Evolutionary conservation across 2,113 vertebrate genomes (phyloP).

Genomic region (Gasterosteus nipponicus): DNA sequence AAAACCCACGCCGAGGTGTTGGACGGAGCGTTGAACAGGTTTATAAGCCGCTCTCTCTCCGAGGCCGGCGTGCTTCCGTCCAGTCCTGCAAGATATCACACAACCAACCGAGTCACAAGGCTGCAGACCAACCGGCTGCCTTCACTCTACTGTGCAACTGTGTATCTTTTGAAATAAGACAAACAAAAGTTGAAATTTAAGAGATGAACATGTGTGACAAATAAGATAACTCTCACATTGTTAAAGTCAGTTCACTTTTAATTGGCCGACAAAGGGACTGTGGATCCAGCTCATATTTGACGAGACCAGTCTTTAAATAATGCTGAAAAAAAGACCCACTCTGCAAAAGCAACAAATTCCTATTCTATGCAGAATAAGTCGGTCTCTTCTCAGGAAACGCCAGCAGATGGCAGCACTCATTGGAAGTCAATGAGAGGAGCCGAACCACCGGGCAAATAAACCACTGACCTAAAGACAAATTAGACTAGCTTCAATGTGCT

Average conservation of each 20-base stretch:
- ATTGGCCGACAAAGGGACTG: neutral
- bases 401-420: constrained; percentile 71
- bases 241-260: neutral
- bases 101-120: constrained; percentile 5
- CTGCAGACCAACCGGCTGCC: neutral
- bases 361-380: neutral
- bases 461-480: neutral
- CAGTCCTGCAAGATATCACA: constrained; percentile 81
- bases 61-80: constrained; percentile 95
- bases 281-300: neutral
- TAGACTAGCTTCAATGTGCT: neutral
- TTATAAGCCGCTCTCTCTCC: constrained; percentile 93
- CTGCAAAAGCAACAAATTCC: neutral
- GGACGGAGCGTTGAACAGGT: constrained; percentile 93
- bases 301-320: neutral
- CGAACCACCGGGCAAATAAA: neutral
- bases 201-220: neutral
- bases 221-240: neutral
- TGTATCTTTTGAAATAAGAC: neutral
- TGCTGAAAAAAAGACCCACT: neutral
- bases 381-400: neutral
- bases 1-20: constrained; percentile 91
- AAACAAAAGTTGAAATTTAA: neutral
- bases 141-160: neutral
- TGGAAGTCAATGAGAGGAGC: constrained; percentile 20